Evolutionary conservation across 2,113 vertebrate genomes (phyloP).

Genomic region (Gavialis gangeticus): DNA sequence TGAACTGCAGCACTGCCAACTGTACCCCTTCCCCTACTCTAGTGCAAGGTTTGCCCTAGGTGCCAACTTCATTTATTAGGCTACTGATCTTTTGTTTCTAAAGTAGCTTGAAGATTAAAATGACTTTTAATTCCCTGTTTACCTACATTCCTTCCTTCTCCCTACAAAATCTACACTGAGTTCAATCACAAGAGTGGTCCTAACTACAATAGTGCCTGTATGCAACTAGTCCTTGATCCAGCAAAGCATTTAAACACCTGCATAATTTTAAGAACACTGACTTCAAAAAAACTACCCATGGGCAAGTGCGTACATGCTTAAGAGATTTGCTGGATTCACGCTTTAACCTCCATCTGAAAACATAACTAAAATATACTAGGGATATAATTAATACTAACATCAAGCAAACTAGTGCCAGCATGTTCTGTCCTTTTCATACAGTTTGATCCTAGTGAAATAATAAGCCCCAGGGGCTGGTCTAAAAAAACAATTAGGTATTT

Average conservation of each 20-base stretch:
- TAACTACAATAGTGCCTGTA: slow-evolving; percentile 25
- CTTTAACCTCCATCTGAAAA: neutral
- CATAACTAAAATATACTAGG: neutral
- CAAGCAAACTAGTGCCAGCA: neutral
- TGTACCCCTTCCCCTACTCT: no score
- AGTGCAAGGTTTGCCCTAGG: no score
- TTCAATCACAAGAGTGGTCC: neutral
- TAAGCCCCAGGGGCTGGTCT: neutral
- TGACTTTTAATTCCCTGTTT: neutral
- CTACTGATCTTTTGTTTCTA: no score
- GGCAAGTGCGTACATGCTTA: accelerated
- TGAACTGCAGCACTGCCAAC: no score
- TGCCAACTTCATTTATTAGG: no score
- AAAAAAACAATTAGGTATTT: neutral
- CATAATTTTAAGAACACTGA: neutral
- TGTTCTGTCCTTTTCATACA: neutral
- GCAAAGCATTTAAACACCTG: neutral
- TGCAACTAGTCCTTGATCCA: neutral
- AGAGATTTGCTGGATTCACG: neutral
- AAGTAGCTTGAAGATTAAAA: neutral
- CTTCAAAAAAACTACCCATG: neutral
- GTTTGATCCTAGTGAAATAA: neutral
- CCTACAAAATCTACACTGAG: neutral
- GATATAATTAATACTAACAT: neutral
- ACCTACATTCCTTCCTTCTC: neutral